phyloP scores from a whole-genome alignment of 2,797 vertebrate genomes.

The Propithecus deckenii region DNA sequence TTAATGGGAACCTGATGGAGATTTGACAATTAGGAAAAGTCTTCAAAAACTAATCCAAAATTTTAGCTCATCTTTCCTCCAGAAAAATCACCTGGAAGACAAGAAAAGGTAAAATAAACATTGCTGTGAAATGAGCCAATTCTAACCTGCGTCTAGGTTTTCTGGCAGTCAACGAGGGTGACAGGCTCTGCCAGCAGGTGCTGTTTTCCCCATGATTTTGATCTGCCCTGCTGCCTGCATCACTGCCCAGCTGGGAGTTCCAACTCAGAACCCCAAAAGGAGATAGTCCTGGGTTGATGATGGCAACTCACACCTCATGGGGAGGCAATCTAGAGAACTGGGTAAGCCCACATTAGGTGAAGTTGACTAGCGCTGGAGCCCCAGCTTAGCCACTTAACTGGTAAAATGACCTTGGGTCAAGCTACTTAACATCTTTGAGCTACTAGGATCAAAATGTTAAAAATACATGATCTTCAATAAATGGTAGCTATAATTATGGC shows the following conservation, averaged over 20 bases:
- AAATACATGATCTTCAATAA: fast-evolving
- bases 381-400: not conserved
- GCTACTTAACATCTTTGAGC: not conserved
- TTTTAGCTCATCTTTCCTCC: not conserved
- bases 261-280: not conserved
- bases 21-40: not conserved
- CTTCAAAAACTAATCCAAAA: not conserved
- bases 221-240: not conserved
- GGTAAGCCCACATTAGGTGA: not conserved
- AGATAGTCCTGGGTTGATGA: too few relatives aligned
- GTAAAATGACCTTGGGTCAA: not conserved
- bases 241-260: too few relatives aligned
- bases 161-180: fast-evolving
- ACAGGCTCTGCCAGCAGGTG: not conserved
- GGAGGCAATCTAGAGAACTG: not conserved
- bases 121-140: not conserved
- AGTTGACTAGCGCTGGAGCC: not conserved
- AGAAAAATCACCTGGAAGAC: not conserved
- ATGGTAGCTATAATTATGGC: not conserved
- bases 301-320: too few relatives aligned
- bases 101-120: not conserved
- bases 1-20: not conserved
- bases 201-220: not conserved
- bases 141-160: not conserved
- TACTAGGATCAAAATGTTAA: not conserved